phyloP scores from a whole-genome alignment of 2,113 vertebrate species.

The Hippolais icterina region DNA sequence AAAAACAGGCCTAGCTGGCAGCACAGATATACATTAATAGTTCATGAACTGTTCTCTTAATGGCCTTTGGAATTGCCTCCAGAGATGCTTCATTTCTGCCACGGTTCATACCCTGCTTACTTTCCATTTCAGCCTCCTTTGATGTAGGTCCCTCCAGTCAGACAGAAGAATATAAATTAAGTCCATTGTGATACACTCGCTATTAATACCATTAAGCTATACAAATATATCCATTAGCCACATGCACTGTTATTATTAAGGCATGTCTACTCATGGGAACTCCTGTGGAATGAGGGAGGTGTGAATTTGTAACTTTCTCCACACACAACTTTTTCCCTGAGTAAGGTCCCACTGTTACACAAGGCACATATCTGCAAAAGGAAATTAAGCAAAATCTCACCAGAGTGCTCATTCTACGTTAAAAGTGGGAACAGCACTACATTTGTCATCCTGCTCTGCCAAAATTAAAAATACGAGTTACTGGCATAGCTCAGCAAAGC shows the following conservation, averaged over 20 bases:
- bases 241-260: not conserved
- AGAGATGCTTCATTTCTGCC: not conserved
- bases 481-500: not conserved
- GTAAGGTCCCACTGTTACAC: not conserved
- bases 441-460: not conserved
- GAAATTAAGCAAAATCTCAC: not conserved
- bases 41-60: slow-evolving; percentile 28
- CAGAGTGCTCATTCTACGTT: not conserved
- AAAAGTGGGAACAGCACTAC: not conserved
- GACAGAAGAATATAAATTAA: not conserved
- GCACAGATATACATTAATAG: not conserved
- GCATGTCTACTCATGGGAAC: not conserved
- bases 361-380: not conserved
- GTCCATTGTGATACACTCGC: not conserved
- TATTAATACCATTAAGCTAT: not conserved
- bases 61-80: not conserved
- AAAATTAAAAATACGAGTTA: not conserved
- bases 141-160: not conserved
- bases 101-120: not conserved
- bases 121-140: slow-evolving; percentile 17
- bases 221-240: not conserved
- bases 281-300: not conserved
- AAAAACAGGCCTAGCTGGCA: not conserved
- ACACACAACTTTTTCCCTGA: not conserved
- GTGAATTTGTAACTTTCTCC: not conserved